phyloP scores from a whole-genome alignment of 2,888 invertebrate species.

The Nysson spinosus region DNA sequence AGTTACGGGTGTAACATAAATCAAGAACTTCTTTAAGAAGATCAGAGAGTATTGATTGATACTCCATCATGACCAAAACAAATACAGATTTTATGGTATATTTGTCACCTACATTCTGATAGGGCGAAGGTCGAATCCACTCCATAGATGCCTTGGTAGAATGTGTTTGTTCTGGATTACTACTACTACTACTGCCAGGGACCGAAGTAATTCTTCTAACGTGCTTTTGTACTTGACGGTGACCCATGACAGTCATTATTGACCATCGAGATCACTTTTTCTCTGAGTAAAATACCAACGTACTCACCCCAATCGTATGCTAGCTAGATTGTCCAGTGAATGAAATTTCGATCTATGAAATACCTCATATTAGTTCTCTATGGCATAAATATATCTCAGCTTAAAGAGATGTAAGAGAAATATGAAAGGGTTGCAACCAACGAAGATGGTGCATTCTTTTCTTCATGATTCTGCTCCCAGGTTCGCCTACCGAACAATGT shows the following conservation, averaged over 20 bases:
- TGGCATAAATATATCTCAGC: too few species aligned
- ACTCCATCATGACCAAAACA: slow-evolving; percentile 11
- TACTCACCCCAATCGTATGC: too few species aligned
- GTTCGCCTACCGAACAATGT: slow-evolving; percentile 20
- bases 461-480: neutral
- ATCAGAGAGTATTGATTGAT: neutral
- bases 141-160: slow-evolving; percentile 3
- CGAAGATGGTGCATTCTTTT: too few species aligned
- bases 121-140: slow-evolving; percentile 14
- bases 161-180: slow-evolving; percentile 18
- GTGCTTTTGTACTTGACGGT: slow-evolving; percentile 22
- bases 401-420: too few species aligned
- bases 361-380: too few species aligned
- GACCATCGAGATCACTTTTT: slow-evolving; percentile 1
- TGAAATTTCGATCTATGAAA: too few species aligned
- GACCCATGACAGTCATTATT: slow-evolving; percentile 22
- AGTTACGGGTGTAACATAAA: neutral
- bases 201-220: slow-evolving; percentile 12
- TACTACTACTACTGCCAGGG: neutral
- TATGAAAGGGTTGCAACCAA: too few species aligned
- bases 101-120: slow-evolving; percentile 30
- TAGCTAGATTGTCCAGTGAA: too few species aligned
- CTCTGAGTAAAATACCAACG: neutral
- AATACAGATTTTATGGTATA: slow-evolving; percentile 39
- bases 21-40: neutral